Evolutionary conservation across 1,140 invertebrate species (phyloP), one percentile per base, ranked within the genome.

Genomic region (Tetramorium parvispinum): DNA sequence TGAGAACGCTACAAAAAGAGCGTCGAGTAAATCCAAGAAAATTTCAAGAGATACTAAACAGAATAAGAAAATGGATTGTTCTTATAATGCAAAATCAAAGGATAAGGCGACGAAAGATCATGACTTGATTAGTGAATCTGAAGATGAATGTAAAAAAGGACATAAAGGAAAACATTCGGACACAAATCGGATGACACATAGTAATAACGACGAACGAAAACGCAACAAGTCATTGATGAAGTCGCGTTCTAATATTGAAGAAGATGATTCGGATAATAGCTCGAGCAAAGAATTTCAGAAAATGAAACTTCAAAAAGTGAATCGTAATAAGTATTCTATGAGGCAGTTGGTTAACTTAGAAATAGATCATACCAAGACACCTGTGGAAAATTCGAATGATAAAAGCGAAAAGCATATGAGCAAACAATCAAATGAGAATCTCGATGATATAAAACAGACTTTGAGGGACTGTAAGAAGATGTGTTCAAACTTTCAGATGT

Each of bases 271-370:
- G 18, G 89, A 92, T 61, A 86, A 90, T 2, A 92, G 81, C 78
- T 92, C 91, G n/a, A 76, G 73, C 5, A 87, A 83, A 65, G 91
- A 94, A 88, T 93, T 93, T 77, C 73, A 87, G 11, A 86, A 81
- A 13, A 49, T 27, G 8, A 89, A 83, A 53, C 18, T 88, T 27
- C 79, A 81, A 16, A 81, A 81, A 10, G 61, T 81, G 46, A 32
- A 43, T 65, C 27, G 7, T 21, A 27, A 6, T 10, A 43, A 59
- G 13, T 81, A 61, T 3, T 27, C 3, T 27, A 13, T 0, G 1
- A 89, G 46, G 40, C 61, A 53, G 11, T 49, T 86, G 11, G 13
- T 0, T n/a, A 18, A 73, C n/a, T 18, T 40, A 7, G 65, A 46
- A 24, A 4, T 21, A 6, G 55, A 66, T 73, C 2, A 11, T 18